Base-by-base conservation (phyloP, 2,888 invertebrate species). In the Melikaiella ostensackeni region DNA sequence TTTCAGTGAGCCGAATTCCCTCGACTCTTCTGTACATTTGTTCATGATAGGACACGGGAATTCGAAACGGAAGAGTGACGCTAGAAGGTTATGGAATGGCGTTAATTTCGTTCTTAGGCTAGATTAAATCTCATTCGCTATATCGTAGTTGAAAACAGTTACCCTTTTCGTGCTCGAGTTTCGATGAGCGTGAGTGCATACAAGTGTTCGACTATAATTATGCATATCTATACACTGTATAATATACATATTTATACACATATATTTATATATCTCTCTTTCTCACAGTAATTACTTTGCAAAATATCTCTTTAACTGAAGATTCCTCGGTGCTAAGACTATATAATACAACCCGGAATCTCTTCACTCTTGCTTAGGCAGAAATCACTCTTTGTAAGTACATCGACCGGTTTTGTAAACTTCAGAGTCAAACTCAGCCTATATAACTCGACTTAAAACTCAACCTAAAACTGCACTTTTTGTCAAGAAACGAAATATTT, bases 261-360 rank as follows among this genome's bases (percentile, higher is more conserved):
- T 79, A 82, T 84, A 80, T 82, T 78, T 84, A 77, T 82, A 78
- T 78, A 35, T 70, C 78, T 70, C 63, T 75, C 79, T 77, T 80
- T 82, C 80, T 84, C 86, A 86, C 87, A 85, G 86, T 88, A 81
- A 83, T 87, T 85, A 87, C 81, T 85, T 86, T 85, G 86, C 87
- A 88, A 87, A 89, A 88, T 87, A 87, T 86, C 85, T 88, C 83
- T 84, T 85, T 86, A 82, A 83, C 84, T 86, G 84, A 85, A 82
- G 81, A 82, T 82, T 80, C 79, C 75, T 81, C 85, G 84, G 79
- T 84, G 81, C 82, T 86, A 88, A 87, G 86, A 85, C 88, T 86
- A 86, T 87, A 88, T 87, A 86, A 88, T 90, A 89, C 86, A 89
- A 87, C 83, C 79, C 84, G 84, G 81, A 85, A 84, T 87, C 83